phyloP scores from a whole-genome alignment of 2,888 invertebrate species.

The Pristionchus maxplancki region DNA sequence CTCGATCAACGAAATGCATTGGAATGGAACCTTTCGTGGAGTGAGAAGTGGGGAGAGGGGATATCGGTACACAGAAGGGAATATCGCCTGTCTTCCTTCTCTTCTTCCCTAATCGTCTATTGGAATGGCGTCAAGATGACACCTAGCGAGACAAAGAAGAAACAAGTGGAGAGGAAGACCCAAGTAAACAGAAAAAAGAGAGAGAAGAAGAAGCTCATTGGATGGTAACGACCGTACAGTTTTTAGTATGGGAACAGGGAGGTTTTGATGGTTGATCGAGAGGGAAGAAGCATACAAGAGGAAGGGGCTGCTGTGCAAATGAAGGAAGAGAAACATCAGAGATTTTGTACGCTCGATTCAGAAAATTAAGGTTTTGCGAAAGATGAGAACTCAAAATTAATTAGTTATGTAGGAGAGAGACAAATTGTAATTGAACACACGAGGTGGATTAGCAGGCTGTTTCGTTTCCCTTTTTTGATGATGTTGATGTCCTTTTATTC shows the following conservation, averaged over 20 bases:
- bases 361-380: not conserved
- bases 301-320: not conserved
- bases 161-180: constrained; percentile 28
- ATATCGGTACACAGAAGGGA: not conserved
- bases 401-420: not conserved
- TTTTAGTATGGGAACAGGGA: not conserved
- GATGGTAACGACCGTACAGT: constrained; percentile 27
- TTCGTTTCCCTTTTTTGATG: not conserved
- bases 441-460: not conserved
- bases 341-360: not conserved
- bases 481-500: too few relatives aligned
- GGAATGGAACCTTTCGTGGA: too few relatives aligned
- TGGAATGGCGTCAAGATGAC: constrained; percentile 16
- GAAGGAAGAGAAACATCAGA: not conserved
- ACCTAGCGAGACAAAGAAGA: not conserved
- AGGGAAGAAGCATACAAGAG: not conserved
- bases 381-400: not conserved
- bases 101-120: not conserved
- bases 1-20: too few relatives aligned
- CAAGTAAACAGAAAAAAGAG: constrained; percentile 6
- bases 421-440: constrained; percentile 33
- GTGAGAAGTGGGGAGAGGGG: not conserved
- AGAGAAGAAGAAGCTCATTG: not conserved
- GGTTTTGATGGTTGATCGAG: not conserved
- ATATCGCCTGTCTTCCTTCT: not conserved